These are phyloP conservation scores for Octopus sinensis DNA, from an alignment of 1,140 invertebrate genomes.

Conservation along the genomic window DNA sequence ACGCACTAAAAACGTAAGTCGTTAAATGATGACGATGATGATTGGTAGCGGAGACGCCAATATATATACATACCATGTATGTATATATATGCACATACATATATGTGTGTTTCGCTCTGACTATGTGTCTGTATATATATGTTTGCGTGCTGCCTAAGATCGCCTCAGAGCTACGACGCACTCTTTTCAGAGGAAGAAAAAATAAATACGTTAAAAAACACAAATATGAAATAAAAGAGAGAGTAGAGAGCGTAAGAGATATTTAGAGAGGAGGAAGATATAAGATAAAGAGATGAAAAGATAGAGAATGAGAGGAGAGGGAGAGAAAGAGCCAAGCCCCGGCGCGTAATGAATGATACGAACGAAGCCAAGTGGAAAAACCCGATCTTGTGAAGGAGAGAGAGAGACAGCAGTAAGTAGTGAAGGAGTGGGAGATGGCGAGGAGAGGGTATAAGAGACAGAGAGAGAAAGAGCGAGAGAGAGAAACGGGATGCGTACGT, in stretches of 20 bases:
- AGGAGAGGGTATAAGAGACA: background rate
- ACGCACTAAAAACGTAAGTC: no score
- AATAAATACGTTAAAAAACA: no score
- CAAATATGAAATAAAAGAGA: no score
- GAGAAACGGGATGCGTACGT: background rate
- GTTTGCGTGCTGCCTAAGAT: no score
- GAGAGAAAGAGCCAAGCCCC: background rate
- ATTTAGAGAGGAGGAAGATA: background rate
- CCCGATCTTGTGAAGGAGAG: background rate
- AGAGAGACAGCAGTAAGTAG: background rate
- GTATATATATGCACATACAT: no score
- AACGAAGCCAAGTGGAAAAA: slow-evolving; percentile 6
- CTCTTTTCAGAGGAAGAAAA: no score
- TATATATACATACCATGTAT: background rate
- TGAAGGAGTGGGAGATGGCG: background rate
- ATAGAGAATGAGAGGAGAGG: background rate
- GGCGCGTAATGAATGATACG: background rate
- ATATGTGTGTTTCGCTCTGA: no score
- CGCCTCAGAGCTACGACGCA: no score
- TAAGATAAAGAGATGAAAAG: background rate
- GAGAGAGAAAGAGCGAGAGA: background rate
- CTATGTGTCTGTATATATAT: no score
- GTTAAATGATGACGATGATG: background rate
- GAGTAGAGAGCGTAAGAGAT: background rate
- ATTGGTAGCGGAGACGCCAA: background rate